Evolutionary conservation across 2,888 invertebrate genomes (phyloP), one percentile per base, ranked within the genome.

Genomic region (Muschampia plurimacula): DNA sequence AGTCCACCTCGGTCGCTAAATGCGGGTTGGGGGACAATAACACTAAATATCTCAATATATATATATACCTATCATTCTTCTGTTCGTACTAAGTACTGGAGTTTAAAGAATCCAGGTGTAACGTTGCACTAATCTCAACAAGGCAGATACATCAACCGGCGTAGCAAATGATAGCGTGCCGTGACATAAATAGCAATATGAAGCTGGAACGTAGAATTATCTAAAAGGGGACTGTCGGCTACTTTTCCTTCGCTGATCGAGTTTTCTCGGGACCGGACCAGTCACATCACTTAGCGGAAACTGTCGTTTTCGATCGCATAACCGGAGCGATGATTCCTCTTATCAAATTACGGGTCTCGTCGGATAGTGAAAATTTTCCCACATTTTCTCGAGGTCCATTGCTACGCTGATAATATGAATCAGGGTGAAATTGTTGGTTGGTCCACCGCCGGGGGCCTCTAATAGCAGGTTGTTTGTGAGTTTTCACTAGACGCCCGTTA

Each of bases 321-420:
- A 88, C 87, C 87, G 86, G 89, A 88, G 89, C 88, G 89, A 91
- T 89, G 93, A 90, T 91, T 89, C 91, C 86, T 84, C 90, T 90
- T 89, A 93, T 93, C 92, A 93, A 93, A 93, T 93, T 91, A 89
- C 87, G 83, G 86, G 87, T 86, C 84, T 86, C 81, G 83, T 84
- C 82, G 83, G 85, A 84, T 86, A 89, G 91, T 92, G 92, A 92
- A 94, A 92, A 93, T 92, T 87, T 93, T 92, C 92, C 90, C 92
- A 92, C 92, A 92, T 93, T 94, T 93, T 94, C 93, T 93, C 86
- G 85, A 80, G 65, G 70, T 65, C 65, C 64, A 80, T 52, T 85
- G 82, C 84, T 83, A 85, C 85, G 84, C 81, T 83, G 92, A 93
- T 94, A 89, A 92, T 93, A 93, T 92, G 92, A 89, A 94, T 94